phyloP scores from a whole-genome alignment of 2,888 invertebrate genomes.

The Cryptocheilus praepositus region DNA sequence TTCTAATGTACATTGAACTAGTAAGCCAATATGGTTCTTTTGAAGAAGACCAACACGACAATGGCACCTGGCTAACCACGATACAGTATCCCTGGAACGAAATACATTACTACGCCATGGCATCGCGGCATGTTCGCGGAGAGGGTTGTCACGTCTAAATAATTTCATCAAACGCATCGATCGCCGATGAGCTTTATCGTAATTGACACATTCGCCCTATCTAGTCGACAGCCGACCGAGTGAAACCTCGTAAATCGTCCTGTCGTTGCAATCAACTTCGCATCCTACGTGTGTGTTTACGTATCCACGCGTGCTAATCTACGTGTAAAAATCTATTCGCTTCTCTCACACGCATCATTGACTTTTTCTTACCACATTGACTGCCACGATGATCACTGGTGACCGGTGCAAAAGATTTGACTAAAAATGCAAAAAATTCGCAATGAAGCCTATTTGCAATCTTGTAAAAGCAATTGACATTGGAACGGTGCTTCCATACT shows the following conservation, averaged over 20 bases:
- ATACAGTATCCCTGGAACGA: too few relatives aligned
- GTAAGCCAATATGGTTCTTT: too few relatives aligned
- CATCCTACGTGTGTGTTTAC: slow-evolving; percentile 41
- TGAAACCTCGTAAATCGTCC: slow-evolving; percentile 59
- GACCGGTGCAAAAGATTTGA: too few relatives aligned
- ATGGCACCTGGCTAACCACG: too few relatives aligned
- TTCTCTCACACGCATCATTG: slow-evolving; percentile 16
- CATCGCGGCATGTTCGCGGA: neutral
- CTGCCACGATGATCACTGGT: too few relatives aligned
- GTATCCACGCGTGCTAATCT: slow-evolving; percentile 44
- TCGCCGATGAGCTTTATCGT: slow-evolving; percentile 56
- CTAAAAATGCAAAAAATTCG: too few relatives aligned
- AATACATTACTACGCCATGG: neutral
- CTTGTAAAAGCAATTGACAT: too few relatives aligned
- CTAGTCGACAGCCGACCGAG: slow-evolving; percentile 46
- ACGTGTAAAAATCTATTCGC: slow-evolving; percentile 34
- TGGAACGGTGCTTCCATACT: too few relatives aligned
- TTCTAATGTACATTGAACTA: too few relatives aligned
- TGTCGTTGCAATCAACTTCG: slow-evolving; percentile 50
- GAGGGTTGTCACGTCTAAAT: slow-evolving; percentile 45
- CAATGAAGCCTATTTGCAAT: too few relatives aligned
- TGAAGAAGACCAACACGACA: too few relatives aligned
- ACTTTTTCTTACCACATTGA: slow-evolving; percentile 2
- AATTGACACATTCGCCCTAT: slow-evolving; percentile 58
- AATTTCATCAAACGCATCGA: slow-evolving; percentile 58